Evolutionary conservation across 2,888 invertebrate genomes (phyloP), one percentile per base, ranked within the genome.

Genomic region (Tuta absoluta): DNA sequence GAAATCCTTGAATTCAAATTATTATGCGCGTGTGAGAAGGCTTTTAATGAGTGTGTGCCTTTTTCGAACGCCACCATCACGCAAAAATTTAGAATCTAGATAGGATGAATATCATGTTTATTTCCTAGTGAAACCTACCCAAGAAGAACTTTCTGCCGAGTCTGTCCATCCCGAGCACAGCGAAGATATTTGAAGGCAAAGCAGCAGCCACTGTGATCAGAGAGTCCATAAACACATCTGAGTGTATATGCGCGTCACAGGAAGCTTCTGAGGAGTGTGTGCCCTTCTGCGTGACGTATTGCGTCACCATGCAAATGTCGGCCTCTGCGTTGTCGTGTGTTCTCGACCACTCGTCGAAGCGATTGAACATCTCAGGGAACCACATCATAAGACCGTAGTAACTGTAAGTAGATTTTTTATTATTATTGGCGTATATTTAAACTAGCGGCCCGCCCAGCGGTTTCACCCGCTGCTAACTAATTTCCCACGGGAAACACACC

Each of bases 341-440:
- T 63, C 93, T 92, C 62, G 94, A 93, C 89, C 93, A 97, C 81
- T 96, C 96, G 87, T 97, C 96, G 84, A 96, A 97, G 59, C 98
- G 95, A 83, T 96, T 96, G 89, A 98, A 98, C 80, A 98, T 93
- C 87, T 98, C 98, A 0, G 98, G 98, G 89, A 98, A 98, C 98
- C 98, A 98, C 96, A 98, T 97, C 96, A 97, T 97, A 63, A 98
- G 92, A 51, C 98, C 98, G 84, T 98, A 98, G 86, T 98, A 98
- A 65, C 96, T 95, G 85, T 0, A 69, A 7, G 14, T 33, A n/a
- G n/a, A n/a, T n/a, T n/a, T n/a, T n/a, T n/a, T n/a, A n/a, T n/a
- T n/a, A n/a, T n/a, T n/a, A n/a, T n/a, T n/a, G n/a, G n/a, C n/a
- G n/a, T n/a, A n/a, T n/a, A n/a, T n/a, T n/a, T n/a, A n/a, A n/a